Base-by-base conservation (phyloP, 2,797 vertebrate species). In the Strix occidentalis region DNA sequence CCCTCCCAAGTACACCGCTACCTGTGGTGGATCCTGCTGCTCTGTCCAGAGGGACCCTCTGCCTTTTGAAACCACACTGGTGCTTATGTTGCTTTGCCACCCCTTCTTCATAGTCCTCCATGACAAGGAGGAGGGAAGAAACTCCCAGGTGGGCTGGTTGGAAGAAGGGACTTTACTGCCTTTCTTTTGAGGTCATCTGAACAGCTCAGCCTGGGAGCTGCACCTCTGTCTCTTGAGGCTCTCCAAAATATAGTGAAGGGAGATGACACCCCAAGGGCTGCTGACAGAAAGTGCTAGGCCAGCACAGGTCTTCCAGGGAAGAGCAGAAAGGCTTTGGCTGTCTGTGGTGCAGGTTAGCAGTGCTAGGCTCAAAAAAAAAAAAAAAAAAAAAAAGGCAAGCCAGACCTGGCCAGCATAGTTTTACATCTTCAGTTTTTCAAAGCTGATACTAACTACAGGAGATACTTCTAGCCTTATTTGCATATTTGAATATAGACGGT, bases 1-100 rank as follows among this genome's bases (percentile, higher is more conserved):
- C 9, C 8, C 9, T 64, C 17, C 31, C 16, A 2, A 2, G 0
- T 39, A 2, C 3, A 4, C 28, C 1, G 0, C n/a, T 65, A 4
- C 31, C 19, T 11, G 1, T 3, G 6, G 12, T 7, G 12, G 16
- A 4, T 76, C 76, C 63, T 46, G n/a, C 48, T 83, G 29, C 23
- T 76, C 58, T 54, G 15, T 29, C 23, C 29, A 10, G 20, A 61
- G 61, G n/a, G 8, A 51, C 31, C 2, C 6, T 33, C 35, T 5
- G 1, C 20, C 1, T 74, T 46, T 64, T 78, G 80, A 71, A 90
- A 78, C 11, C 21, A 29, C 11, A 5, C 7, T 0, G 9, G 6
- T 18, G 8, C 18, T 72, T 7, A 2, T 0, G 0, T 57, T 72
- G 16, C 29, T 48, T 46, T 82, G 54, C n/a, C 15, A 18, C 23